phyloP scores from a whole-genome alignment of 2,113 vertebrate species.

The Ploceus nigricollis region DNA sequence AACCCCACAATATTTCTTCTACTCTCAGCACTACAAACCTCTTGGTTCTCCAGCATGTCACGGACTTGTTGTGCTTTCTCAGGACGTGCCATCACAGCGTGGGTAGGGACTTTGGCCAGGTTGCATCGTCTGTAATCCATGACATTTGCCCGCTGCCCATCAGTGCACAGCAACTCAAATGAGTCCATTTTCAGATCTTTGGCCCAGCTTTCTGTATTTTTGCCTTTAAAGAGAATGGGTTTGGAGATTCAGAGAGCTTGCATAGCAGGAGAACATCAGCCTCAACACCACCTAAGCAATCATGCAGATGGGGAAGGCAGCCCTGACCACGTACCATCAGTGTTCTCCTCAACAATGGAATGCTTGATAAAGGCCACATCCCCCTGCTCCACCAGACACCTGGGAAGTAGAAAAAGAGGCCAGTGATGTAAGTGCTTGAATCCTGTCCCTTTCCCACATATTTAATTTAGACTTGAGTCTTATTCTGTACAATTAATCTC shows the following conservation, averaged over 20 bases:
- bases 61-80: not conserved
- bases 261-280: not conserved
- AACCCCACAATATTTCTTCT: not conserved
- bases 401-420: conserved; percentile 21
- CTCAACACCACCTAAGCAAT: too few species aligned
- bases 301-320: not conserved
- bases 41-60: conserved; percentile 22
- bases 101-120: conserved; percentile 55
- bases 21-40: not conserved
- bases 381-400: conserved; percentile 80
- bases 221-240: conserved; percentile 7
- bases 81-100: conserved; percentile 7
- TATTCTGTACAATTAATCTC: not conserved
- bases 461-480: not conserved
- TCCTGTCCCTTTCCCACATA: not conserved
- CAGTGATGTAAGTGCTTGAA: not conserved
- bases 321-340: conserved; percentile 62
- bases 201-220: conserved; percentile 37
- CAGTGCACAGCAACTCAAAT: conserved; percentile 35
- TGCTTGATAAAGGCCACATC: conserved; percentile 91
- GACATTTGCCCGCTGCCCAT: not conserved
- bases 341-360: conserved; percentile 79
- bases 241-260: not conserved
- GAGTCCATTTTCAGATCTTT: conserved; percentile 20
- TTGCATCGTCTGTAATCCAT: conserved; percentile 26